Base-by-base conservation (phyloP, 1,140 invertebrate species). In the Drosophila sturtevanti region DNA sequence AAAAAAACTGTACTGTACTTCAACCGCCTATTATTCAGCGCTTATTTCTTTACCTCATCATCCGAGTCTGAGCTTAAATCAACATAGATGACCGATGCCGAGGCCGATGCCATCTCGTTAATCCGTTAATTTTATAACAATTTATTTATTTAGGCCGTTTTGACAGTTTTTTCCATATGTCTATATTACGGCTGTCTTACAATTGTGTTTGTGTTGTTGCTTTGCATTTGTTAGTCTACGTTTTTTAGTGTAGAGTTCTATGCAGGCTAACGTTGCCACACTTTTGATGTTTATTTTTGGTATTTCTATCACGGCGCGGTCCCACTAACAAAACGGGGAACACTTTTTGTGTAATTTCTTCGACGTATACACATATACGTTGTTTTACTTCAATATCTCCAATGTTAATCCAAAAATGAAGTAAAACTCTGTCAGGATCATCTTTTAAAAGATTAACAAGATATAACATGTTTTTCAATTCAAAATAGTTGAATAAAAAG, bases 1-100 rank as follows among this genome's bases (percentile, higher is more conserved):
- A 87, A 72, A 79, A 81, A 81, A 89, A 89, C 85, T 89, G 84
- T 89, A 89, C 79, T 89, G 84, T 89, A 78, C 44, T 37, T 89
- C 79, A 84, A 16, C 37, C 54, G 68, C 59, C 60, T 65, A 63
- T 66, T 59, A 60, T 35, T 51, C 35, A 60, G 38, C 35, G 51
- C 59, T 31, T 63, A 52, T 37, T 58, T 48, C 22, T 70, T 84
- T 89, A 89, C 84, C 84, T 89, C 84, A 37, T 89, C 84, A 41
- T 89, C 84, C 12, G 84, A 80, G 51, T 87, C 84, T 52, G 85
- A 75, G 65, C 82, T 87, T 56, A 77, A 66, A 58, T 89, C 80
- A 54, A 89, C 85, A 70, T 70, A 89, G 38, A 89, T 77, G 44
- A 84, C 80, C 52, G 84, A 80, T 52, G 72, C 72, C 85, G 54